Conservation (phyloP, 1,140 invertebrate species). For the Probaryconus sp. region DNA sequence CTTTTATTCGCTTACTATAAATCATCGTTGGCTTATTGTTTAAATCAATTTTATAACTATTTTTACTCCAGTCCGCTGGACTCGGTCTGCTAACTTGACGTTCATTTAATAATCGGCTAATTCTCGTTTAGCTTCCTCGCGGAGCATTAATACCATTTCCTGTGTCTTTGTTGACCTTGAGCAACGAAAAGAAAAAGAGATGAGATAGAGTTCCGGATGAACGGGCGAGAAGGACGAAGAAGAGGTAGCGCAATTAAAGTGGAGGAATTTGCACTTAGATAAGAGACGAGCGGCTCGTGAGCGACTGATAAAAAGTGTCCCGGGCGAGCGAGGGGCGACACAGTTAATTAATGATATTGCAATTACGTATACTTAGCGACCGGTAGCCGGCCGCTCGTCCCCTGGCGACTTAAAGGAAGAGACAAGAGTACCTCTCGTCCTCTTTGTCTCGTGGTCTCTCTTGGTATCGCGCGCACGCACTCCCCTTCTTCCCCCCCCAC, state of each 20-base stretch:
- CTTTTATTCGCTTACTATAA: too few species aligned
- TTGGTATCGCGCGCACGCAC: neutral
- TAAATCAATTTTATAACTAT: too few species aligned
- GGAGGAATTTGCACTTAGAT: slow-evolving; percentile 60
- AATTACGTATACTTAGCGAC: slow-evolving; percentile 63
- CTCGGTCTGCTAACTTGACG: too few species aligned
- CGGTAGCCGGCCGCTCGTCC: slow-evolving; percentile 35
- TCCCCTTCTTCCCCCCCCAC: neutral
- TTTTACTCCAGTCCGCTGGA: too few species aligned
- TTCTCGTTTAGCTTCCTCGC: too few species aligned
- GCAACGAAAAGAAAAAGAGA: too few species aligned
- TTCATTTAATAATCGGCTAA: too few species aligned
- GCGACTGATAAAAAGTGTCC: slow-evolving; percentile 66
- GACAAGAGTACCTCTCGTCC: slow-evolving; percentile 27
- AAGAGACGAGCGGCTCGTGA: slow-evolving; percentile 61
- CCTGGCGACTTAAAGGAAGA: slow-evolving; percentile 16
- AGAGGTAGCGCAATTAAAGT: slow-evolving; percentile 68
- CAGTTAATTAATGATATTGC: slow-evolving; percentile 70
- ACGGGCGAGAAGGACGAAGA: too few species aligned
- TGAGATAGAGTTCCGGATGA: too few species aligned
- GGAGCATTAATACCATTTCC: too few species aligned
- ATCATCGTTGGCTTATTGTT: too few species aligned
- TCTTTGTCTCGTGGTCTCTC: slow-evolving; percentile 10
- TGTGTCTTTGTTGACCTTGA: too few species aligned
- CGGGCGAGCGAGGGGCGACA: slow-evolving; percentile 32